Evolutionary conservation across 2,888 invertebrate species (phyloP), one percentile per base, ranked within the genome.

Genomic region (Amphipoea oculea): DNA sequence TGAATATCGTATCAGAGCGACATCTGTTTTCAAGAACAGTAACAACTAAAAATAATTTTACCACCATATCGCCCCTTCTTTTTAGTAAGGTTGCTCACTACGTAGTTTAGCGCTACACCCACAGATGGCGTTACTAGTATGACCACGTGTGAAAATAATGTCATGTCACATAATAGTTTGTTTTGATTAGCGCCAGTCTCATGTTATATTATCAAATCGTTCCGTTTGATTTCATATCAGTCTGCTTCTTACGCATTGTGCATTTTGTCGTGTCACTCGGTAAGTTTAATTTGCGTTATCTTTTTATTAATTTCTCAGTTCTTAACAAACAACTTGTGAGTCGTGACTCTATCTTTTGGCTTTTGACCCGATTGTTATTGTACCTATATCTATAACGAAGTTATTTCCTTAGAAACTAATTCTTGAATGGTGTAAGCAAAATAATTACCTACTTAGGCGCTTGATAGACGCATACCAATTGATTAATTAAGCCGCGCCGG

Each of bases 51-150:
- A 29, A 36, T 12, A 7, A 29, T 9, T 9, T 45, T 23, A 5
- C 5, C 23, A 40, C 36, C 1, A 11, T 4, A 4, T 4, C 2
- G 9, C 20, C 2, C 2, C 14, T 2, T 23, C 17, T n/a, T 20
- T 36, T 73, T 42, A 60, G 40, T 4, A 1, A 12, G 3, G 0
- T 6, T 65, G 11, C 20, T 67, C 11, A 4, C 40, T 12, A 67
- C 62, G 11, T 71, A 72, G 72, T 84, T 76, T 54, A 36, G 0
- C 0, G 4, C 3, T 2, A 29, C 2, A 71, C 12, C n/a, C 45
- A 73, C 5, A 89, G 89, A 87, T 88, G 87, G 81, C 86, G 79
- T 0, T 67, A 79, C 75, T 68, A 29, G 79, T 78, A 36, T 7
- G 9, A 79, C 67, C 81, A 84, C 86, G 78, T 88, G 82, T 79